Conservation (phyloP, 2,888 invertebrate species). For the Drosophila mayaguana region DNA sequence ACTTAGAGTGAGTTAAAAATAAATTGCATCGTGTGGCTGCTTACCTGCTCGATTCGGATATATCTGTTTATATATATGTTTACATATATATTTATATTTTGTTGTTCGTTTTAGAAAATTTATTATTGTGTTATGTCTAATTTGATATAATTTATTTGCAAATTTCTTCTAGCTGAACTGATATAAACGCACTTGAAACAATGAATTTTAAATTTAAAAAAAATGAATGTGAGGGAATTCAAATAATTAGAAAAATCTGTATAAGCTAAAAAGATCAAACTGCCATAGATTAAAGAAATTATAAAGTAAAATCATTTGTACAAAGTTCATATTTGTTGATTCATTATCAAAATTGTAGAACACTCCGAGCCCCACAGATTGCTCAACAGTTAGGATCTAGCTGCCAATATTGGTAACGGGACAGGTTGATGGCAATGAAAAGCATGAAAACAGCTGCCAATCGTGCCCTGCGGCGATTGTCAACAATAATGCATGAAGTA, state of each 20-base stretch:
- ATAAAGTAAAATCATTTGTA: not conserved
- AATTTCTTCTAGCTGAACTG: conserved; percentile 42
- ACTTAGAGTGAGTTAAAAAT: conserved; percentile 50
- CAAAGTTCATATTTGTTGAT: not conserved
- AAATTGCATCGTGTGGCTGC: conserved; percentile 48
- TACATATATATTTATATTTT: conserved; percentile 15
- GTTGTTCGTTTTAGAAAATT: conserved; percentile 38
- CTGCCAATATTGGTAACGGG: conserved; percentile 40
- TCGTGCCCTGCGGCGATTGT: conserved; percentile 43
- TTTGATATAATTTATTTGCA: conserved; percentile 61
- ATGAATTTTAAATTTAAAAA: conserved; percentile 32
- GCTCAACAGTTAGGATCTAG: not conserved
- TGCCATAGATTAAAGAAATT: no score
- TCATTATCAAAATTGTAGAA: not conserved
- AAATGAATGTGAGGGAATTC: conserved; percentile 49
- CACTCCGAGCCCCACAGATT: not conserved
- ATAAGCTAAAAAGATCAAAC: not conserved
- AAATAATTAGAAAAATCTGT: conserved; percentile 25
- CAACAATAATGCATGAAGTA: conserved; percentile 10
- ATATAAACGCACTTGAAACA: conserved; percentile 54
- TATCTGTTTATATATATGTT: conserved; percentile 4
- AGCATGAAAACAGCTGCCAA: conserved; percentile 61
- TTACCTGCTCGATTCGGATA: conserved; percentile 45
- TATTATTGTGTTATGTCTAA: conserved; percentile 70
- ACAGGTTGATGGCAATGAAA: conserved; percentile 31